phyloP scores from a whole-genome alignment of 2,797 vertebrate species.

The Callimico goeldii region DNA sequence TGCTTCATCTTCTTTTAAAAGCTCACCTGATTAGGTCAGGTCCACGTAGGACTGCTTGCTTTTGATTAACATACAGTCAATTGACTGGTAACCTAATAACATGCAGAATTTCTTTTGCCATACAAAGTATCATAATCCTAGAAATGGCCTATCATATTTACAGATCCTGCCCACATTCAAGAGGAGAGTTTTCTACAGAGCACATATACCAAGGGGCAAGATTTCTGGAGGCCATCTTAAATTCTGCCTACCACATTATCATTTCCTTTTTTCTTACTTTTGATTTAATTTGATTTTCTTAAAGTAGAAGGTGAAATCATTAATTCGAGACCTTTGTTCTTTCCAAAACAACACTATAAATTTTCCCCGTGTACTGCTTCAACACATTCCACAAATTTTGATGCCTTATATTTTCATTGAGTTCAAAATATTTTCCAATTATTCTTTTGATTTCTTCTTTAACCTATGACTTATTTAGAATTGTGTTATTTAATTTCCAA shows the following conservation, averaged over 20 bases:
- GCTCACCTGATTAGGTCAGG: background rate
- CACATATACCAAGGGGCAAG: background rate
- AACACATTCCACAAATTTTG: background rate
- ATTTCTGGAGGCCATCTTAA: background rate
- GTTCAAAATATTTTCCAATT: constrained; percentile 20
- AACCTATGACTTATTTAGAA: constrained; percentile 6
- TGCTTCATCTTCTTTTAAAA: background rate
- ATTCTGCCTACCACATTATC: background rate
- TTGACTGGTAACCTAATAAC: background rate
- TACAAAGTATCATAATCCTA: background rate
- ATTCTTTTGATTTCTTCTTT: constrained; percentile 34
- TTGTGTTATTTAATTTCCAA: background rate
- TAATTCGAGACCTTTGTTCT: background rate
- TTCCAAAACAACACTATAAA: background rate
- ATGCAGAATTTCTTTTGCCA: background rate
- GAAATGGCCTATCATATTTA: background rate
- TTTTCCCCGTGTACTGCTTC: background rate
- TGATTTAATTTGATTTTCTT: background rate
- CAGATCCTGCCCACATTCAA: background rate
- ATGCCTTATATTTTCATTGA: background rate
- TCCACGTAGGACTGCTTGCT: background rate
- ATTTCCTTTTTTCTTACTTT: background rate
- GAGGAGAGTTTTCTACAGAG: background rate
- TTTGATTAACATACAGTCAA: background rate
- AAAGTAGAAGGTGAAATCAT: background rate